Base-by-base conservation (phyloP, 2,888 invertebrate genomes). In the Quadriops clusia region DNA sequence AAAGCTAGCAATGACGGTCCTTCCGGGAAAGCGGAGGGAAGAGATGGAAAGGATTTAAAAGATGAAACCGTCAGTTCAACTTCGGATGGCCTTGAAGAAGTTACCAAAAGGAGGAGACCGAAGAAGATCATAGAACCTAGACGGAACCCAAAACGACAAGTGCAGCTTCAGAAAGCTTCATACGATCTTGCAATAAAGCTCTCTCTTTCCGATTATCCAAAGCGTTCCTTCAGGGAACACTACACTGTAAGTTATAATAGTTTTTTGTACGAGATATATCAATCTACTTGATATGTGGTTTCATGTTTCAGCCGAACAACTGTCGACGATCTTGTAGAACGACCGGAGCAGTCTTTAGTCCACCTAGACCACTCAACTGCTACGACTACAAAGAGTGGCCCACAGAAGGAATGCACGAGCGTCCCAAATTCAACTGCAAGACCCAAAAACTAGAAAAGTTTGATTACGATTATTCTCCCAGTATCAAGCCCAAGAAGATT, bases 381-480 rank as follows among this genome's bases (percentile, higher is more conserved):
- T 11, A 31, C 12, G 42, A 50, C 25, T 42, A 36, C 13, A 48
- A 45, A 27, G 44, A 41, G 26, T 53, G 53, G 53, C 53, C 53
- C 1, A 36, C 36, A 5, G 43, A 47, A 14, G 50, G 50, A 5
- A 41, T 51, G 38, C 51, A 51, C 37, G 51, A 60, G 25, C 65
- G 61, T 14, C 51, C 53, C 2, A 51, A 47, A 24, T 59, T 49
- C 38, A 53, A 57, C 29, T 39, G 45, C 15, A 32, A 41, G 10
- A 53, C 56, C 1, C 44, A 49, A 18, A 47, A 47, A 34, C 44
- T 57, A n/a, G 53, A 53, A 36, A 45, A 50, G 28, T 47, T 53
- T 26, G 51, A 53, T 34, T 44, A 42, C 24, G 24, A 13, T 12
- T 16, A 5, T 3, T 29, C 10, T 27, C 12, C 5, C 21, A 25